A percentile compares a stretch with the other conserved stretches of the same genome.
These are phyloP conservation scores for Pseudopipra pipra DNA, from an alignment of 2,113 vertebrate species.

Conservation along the genomic window DNA sequence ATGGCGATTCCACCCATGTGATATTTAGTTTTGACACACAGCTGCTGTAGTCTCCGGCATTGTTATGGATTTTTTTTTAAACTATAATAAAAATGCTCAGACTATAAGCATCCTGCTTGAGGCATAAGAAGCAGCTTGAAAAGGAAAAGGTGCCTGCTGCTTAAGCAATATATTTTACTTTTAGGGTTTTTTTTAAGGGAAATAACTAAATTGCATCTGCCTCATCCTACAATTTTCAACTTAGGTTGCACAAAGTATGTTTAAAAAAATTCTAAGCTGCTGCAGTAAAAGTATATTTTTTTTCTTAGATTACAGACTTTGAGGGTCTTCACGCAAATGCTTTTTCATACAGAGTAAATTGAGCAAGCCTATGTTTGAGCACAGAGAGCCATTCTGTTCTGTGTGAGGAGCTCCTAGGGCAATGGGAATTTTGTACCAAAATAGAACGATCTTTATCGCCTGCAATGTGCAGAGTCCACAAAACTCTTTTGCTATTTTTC, in stretches of 20 bases:
- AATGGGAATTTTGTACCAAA: not conserved
- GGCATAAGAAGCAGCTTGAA: slow-evolving; percentile 48
- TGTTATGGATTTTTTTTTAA: slow-evolving; percentile 1
- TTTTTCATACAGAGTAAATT: not conserved
- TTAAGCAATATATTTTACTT: slow-evolving; percentile 54
- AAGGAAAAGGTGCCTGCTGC: slow-evolving; percentile 44
- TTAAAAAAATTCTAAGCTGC: slow-evolving; percentile 16
- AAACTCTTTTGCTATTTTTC: not conserved
- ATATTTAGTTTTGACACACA: slow-evolving; percentile 61
- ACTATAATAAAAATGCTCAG: slow-evolving; percentile 60
- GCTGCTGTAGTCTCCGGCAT: slow-evolving; percentile 56
- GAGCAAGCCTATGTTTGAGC: not conserved
- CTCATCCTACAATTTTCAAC: slow-evolving; percentile 51
- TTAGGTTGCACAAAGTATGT: slow-evolving; percentile 29
- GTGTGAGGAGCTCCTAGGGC: not conserved
- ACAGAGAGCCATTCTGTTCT: not conserved
- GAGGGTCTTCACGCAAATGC: not conserved
- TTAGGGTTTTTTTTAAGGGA: slow-evolving; percentile 46
- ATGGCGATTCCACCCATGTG: slow-evolving; percentile 46
- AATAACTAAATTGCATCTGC: slow-evolving; percentile 58
- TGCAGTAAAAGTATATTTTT: not conserved
- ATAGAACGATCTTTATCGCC: not conserved
- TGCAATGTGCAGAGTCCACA: not conserved
- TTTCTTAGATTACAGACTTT: slow-evolving; percentile 20
- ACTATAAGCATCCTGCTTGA: slow-evolving; percentile 47